phyloP scores from a whole-genome alignment of 2,797 vertebrate genomes.

The Champsocephalus gunnari region DNA sequence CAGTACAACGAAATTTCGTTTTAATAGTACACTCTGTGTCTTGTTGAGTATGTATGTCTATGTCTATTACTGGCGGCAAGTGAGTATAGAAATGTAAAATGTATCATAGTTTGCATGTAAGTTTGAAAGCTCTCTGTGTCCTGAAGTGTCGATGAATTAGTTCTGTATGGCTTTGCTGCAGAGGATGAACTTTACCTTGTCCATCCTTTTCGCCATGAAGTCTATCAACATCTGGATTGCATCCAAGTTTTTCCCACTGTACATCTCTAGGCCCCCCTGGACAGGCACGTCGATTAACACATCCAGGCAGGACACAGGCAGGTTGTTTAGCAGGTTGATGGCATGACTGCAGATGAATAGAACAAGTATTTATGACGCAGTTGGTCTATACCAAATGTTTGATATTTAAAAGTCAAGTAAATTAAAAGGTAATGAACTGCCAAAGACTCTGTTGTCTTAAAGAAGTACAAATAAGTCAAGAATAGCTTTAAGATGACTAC shows the following conservation, averaged over 20 bases:
- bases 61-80: not conserved
- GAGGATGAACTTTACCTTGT: slow-evolving; percentile 89
- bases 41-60: no score
- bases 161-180: not conserved
- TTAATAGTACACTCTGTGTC: no score
- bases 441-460: no score
- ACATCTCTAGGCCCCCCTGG: slow-evolving; percentile 87
- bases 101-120: not conserved
- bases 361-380: not conserved
- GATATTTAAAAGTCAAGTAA: not conserved
- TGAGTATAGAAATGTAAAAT: not conserved
- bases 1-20: no score
- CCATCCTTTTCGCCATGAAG: slow-evolving; percentile 98
- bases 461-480: not conserved
- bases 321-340: slow-evolving; percentile 97
- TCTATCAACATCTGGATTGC: slow-evolving; percentile 89
- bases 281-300: slow-evolving; percentile 91
- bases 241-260: slow-evolving; percentile 94
- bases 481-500: not conserved
- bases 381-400: not conserved
- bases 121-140: not conserved
- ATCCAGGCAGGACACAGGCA: slow-evolving; percentile 94
- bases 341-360: slow-evolving; percentile 86
- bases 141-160: not conserved
- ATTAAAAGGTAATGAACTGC: not conserved